phyloP scores from a whole-genome alignment of 1,140 invertebrate genomes.

The Dinoponera quadriceps region DNA sequence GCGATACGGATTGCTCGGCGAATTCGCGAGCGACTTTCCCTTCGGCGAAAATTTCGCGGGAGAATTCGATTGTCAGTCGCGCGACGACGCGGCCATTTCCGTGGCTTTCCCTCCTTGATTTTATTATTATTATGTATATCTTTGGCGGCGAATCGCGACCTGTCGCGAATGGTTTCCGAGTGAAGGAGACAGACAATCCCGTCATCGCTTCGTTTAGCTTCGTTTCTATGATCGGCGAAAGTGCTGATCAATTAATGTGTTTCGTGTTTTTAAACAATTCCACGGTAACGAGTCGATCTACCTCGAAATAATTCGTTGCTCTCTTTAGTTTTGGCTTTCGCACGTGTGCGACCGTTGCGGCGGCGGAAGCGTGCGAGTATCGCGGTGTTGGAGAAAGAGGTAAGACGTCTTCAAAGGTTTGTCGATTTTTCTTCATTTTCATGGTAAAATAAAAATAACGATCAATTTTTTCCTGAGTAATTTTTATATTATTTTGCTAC shows the following conservation, averaged over 20 bases:
- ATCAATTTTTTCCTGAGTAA: no score
- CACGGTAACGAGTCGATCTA: no score
- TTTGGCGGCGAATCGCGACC: no score
- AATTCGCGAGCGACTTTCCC: background rate
- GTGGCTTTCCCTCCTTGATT: background rate
- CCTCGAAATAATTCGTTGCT: background rate
- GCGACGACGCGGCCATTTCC: background rate
- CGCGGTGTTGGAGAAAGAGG: background rate
- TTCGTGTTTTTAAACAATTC: no score
- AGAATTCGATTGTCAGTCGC: background rate
- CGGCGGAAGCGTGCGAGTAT: background rate
- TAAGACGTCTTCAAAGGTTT: no score
- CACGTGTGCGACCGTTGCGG: background rate
- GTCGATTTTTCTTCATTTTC: no score
- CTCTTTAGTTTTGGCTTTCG: constrained; percentile 2
- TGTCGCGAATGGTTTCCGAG: no score
- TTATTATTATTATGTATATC: no score
- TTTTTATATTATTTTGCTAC: no score
- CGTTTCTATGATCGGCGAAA: background rate
- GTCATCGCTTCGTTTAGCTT: background rate
- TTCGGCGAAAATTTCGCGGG: background rate
- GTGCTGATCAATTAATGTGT: no score
- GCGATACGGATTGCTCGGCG: constrained; percentile 19
- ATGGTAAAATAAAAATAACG: no score
- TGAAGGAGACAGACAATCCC: background rate